Conservation (phyloP, 2,797 vertebrate species). For the Argya squamiceps region DNA sequence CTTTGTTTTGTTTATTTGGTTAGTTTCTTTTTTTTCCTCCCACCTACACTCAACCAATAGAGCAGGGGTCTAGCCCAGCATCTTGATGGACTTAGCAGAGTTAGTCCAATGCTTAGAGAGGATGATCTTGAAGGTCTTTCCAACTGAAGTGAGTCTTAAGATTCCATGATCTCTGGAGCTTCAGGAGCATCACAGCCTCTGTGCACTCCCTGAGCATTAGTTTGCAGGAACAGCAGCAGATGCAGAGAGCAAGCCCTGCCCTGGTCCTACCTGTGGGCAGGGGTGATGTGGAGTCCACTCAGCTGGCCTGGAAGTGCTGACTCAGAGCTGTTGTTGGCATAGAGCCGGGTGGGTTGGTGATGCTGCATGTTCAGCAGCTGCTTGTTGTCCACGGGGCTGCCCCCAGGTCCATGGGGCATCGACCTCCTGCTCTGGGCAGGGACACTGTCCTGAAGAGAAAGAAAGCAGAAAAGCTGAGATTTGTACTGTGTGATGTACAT, state of each 20-base stretch:
- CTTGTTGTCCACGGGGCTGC: conserved; percentile 74
- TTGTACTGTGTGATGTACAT: fast-evolving
- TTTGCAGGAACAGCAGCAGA: background rate
- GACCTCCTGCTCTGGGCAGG: conserved; percentile 79
- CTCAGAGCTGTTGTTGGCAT: conserved; percentile 79
- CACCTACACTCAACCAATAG: fast-evolving
- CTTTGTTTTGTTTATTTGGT: background rate
- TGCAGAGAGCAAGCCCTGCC: fast-evolving
- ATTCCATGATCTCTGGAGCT: background rate
- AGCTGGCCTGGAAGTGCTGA: conserved; percentile 83
- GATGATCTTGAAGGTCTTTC: background rate
- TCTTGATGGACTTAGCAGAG: background rate
- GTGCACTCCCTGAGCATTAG: fast-evolving
- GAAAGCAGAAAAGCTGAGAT: background rate
- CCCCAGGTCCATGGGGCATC: conserved; percentile 70
- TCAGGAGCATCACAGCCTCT: background rate
- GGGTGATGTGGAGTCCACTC: conserved; percentile 83
- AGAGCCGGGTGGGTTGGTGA: conserved; percentile 82
- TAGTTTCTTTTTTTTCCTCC: background rate
- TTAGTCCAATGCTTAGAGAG: background rate
- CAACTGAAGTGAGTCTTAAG: background rate
- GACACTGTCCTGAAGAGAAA: conserved; percentile 82
- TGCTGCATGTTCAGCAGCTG: conserved; percentile 78
- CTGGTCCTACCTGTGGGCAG: conserved; percentile 82
- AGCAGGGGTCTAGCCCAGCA: background rate